These are phyloP conservation scores for Busseola fusca DNA, from an alignment of 2,888 invertebrate genomes.

Conservation along the genomic window DNA sequence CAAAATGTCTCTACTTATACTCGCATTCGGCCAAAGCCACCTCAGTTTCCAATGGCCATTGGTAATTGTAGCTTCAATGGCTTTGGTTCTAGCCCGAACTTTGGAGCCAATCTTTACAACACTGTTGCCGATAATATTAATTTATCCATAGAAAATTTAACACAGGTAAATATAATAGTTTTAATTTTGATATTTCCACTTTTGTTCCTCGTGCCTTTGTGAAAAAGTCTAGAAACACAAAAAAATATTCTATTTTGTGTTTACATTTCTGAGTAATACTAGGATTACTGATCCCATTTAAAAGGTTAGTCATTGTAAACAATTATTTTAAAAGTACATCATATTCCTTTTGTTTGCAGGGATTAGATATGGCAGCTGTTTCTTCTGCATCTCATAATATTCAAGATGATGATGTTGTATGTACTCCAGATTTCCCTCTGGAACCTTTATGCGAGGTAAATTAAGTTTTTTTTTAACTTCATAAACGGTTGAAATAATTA, in stretches of 20 bases:
- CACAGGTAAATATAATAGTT: slow-evolving; percentile 75
- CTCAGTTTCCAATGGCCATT: slow-evolving; percentile 64
- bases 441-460: slow-evolving; percentile 85
- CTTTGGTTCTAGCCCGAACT: slow-evolving; percentile 64
- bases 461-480: neutral
- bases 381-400: slow-evolving; percentile 54
- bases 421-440: slow-evolving; percentile 89
- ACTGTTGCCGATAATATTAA: slow-evolving; percentile 78
- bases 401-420: slow-evolving; percentile 88
- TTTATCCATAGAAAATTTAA: slow-evolving; percentile 84
- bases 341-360: slow-evolving; percentile 68
- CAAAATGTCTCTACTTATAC: slow-evolving; percentile 55
- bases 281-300: neutral
- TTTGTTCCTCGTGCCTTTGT: neutral
- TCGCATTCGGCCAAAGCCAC: slow-evolving; percentile 66
- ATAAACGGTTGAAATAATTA: neutral
- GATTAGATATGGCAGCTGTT: slow-evolving; percentile 80
- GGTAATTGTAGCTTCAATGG: slow-evolving; percentile 73
- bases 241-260: neutral
- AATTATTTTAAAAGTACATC: neutral
- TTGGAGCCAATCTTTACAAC: slow-evolving; percentile 60
- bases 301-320: neutral
- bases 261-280: neutral
- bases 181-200: slow-evolving; percentile 1
- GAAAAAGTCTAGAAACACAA: neutral